A percentile compares a stretch with the other conserved stretches of the same genome.
Evolutionary conservation across 1,140 invertebrate genomes (phyloP).

Genomic region (Armadillidium nasatum): DNA sequence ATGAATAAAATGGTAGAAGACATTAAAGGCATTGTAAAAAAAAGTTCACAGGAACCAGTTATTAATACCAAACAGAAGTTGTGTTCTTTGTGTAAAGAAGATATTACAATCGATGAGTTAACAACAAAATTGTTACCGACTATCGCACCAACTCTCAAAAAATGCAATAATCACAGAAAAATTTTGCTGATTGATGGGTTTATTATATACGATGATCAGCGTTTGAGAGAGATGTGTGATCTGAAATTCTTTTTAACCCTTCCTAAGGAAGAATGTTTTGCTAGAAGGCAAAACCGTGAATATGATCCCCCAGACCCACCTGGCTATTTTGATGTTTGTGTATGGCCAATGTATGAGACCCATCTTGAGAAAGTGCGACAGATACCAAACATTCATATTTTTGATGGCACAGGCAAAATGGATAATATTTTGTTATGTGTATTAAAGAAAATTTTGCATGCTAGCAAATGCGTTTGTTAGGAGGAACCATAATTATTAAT

Average conservation of each 20-base stretch:
- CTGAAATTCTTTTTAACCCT: slow-evolving; percentile 68
- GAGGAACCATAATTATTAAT: too few relatives aligned
- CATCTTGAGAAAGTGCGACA: neutral
- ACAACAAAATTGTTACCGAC: neutral
- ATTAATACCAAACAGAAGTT: neutral
- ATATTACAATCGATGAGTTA: neutral
- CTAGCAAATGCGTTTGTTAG: neutral
- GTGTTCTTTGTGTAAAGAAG: neutral
- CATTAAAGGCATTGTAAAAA: slow-evolving; percentile 47
- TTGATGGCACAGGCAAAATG: neutral
- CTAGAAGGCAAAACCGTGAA: slow-evolving; percentile 53
- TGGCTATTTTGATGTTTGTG: slow-evolving; percentile 70
- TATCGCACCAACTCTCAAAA: neutral
- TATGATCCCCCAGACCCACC: slow-evolving; percentile 73
- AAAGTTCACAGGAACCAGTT: neutral
- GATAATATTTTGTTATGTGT: neutral
- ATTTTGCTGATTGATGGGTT: slow-evolving; percentile 71
- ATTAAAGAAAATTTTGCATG: neutral
- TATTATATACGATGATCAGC: slow-evolving; percentile 64
- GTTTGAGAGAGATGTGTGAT: slow-evolving; percentile 61
- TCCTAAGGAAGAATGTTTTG: slow-evolving; percentile 59
- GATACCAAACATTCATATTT: neutral
- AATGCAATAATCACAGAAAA: slow-evolving; percentile 11
- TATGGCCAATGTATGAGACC: slow-evolving; percentile 66
- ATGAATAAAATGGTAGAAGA: slow-evolving; percentile 66